Evolutionary conservation across 2,888 invertebrate species (phyloP).

Genomic region (Gandaritis pyraliata): DNA sequence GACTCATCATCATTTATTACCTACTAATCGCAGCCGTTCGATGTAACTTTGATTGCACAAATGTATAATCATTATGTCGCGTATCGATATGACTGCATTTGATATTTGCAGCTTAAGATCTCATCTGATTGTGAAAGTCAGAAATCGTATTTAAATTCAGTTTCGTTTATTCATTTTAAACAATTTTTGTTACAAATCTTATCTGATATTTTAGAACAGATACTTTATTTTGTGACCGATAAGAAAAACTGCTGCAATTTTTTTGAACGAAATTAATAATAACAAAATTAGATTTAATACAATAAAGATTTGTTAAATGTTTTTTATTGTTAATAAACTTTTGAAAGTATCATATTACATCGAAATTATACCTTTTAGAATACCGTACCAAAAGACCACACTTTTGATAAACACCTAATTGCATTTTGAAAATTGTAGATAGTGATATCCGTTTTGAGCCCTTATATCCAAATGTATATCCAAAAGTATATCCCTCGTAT

Average conservation of each 20-base stretch:
- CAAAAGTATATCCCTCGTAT: neutral
- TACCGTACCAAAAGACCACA: constrained; percentile 12
- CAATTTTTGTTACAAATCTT: no score
- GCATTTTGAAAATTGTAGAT: constrained; percentile 16
- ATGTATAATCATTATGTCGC: neutral
- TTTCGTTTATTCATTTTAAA: no score
- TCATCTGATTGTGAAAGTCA: neutral
- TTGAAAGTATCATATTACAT: neutral
- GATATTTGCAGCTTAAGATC: constrained; percentile 20
- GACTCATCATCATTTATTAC: no score
- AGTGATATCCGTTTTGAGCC: constrained; percentile 18
- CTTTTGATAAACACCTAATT: constrained; percentile 21
- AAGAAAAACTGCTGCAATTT: no score
- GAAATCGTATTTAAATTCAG: no score
- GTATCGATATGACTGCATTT: constrained; percentile 14
- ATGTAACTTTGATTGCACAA: no score
- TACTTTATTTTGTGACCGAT: no score
- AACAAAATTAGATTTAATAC: no score
- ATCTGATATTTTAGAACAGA: no score
- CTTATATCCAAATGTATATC: neutral
- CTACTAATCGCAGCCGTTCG: no score
- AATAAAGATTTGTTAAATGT: neutral
- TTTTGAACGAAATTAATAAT: no score
- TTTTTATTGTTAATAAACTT: neutral
- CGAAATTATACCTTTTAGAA: constrained; percentile 17